phyloP scores from a whole-genome alignment of 2,113 vertebrate genomes.

The Epinephelus fuscoguttatus region DNA sequence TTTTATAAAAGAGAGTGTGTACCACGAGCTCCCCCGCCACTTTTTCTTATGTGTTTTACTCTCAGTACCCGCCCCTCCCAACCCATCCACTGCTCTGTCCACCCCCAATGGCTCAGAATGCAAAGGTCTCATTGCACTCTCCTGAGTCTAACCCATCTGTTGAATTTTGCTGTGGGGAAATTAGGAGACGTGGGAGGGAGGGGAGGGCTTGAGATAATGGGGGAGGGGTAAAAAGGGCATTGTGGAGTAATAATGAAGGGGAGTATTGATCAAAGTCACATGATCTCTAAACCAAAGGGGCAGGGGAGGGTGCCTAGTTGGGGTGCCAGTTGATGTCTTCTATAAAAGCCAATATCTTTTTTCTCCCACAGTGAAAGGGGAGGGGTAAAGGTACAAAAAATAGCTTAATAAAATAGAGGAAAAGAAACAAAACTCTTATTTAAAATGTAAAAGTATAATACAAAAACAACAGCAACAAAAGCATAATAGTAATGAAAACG shows the following conservation, averaged over 20 bases:
- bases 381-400: slow-evolving; percentile 60
- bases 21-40: background rate
- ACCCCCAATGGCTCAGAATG: slow-evolving; percentile 19
- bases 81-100: slow-evolving; percentile 25
- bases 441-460: slow-evolving; percentile 75
- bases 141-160: background rate
- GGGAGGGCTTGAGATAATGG: slow-evolving; percentile 23
- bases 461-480: slow-evolving; percentile 76
- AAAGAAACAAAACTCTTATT: slow-evolving; percentile 61
- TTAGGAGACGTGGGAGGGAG: slow-evolving; percentile 5
- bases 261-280: slow-evolving; percentile 57
- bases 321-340: slow-evolving; percentile 41
- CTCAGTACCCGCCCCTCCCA: slow-evolving; percentile 24
- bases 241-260: slow-evolving; percentile 47
- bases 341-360: slow-evolving; percentile 11
- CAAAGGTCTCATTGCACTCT: slow-evolving; percentile 6
- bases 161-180: slow-evolving; percentile 16
- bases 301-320: slow-evolving; percentile 34
- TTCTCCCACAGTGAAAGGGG: slow-evolving; percentile 50
- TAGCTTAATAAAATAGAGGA: slow-evolving; percentile 59
- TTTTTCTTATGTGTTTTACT: background rate
- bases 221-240: slow-evolving; percentile 39
- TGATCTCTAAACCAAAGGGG: slow-evolving; percentile 36
- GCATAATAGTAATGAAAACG: slow-evolving; percentile 64
- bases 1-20: slow-evolving; percentile 15